Evolutionary conservation across 30 jellyfish, hydroid and myxozoan species (phyloP).

Genomic region (Mastigias papua): DNA sequence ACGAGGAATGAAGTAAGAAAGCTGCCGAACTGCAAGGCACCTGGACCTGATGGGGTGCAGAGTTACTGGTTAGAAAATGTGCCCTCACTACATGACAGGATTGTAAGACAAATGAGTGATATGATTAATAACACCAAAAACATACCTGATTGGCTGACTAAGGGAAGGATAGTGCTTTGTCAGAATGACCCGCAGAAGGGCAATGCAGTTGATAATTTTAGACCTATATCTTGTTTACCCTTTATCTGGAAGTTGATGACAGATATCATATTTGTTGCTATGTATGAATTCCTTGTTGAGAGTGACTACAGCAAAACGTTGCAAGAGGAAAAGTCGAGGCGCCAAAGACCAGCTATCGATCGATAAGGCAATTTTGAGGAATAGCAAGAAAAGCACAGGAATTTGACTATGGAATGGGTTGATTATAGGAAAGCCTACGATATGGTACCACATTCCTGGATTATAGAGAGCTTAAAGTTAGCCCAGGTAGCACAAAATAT

Average conservation of each 20-base stretch:
- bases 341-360: too few species aligned
- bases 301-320: not conserved
- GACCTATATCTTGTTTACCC: too few species aligned
- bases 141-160: slow-evolving; percentile 21
- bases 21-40: slow-evolving; percentile 45
- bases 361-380: too few species aligned
- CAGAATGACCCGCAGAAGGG: slow-evolving; percentile 33
- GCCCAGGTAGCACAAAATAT: too few species aligned
- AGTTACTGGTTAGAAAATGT: slow-evolving; percentile 18
- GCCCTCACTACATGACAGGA: slow-evolving; percentile 11
- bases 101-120: slow-evolving; percentile 11
- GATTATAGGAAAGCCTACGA: too few species aligned
- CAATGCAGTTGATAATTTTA: slow-evolving; percentile 11
- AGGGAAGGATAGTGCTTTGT: slow-evolving; percentile 28
- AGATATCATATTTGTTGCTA: not conserved
- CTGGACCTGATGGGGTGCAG: slow-evolving; percentile 43
- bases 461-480: too few species aligned
- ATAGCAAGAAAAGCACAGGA: not conserved
- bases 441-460: too few species aligned
- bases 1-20: not conserved
- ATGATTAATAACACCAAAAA: not conserved
- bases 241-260: too few species aligned
- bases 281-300: slow-evolving; percentile 1
- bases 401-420: slow-evolving; percentile 37
- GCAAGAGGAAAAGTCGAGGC: too few species aligned